phyloP scores from a whole-genome alignment of 1,140 invertebrate species.

The Akabosia matsudoensis region DNA sequence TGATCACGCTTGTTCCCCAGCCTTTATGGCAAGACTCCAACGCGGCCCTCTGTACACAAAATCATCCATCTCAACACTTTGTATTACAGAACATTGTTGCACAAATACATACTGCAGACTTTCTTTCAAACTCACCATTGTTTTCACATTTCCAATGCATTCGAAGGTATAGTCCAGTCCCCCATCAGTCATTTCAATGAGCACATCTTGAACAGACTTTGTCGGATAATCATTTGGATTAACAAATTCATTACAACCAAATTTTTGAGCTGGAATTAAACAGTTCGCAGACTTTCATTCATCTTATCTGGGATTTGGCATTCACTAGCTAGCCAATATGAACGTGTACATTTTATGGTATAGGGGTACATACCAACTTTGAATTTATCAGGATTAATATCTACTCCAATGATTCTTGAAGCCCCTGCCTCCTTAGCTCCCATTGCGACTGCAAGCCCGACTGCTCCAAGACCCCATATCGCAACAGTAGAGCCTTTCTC shows the following conservation, averaged over 20 bases:
- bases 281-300: background rate
- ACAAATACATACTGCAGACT: no score
- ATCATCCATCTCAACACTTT: no score
- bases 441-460: constrained; percentile 89
- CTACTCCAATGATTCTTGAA: constrained; percentile 87
- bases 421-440: constrained; percentile 89
- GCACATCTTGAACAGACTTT: constrained; percentile 79
- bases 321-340: background rate
- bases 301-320: background rate
- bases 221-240: constrained; percentile 82
- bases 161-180: constrained; percentile 98
- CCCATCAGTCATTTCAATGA: constrained; percentile 90
- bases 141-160: constrained; percentile 94
- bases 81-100: no score
- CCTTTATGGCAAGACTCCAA: constrained; percentile 96
- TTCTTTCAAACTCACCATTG: constrained; percentile 66
- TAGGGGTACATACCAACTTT: constrained; percentile 61
- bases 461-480: constrained; percentile 91
- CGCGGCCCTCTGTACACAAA: constrained; percentile 66
- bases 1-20: constrained; percentile 95
- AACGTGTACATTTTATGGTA: no score
- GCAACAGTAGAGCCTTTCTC: constrained; percentile 80
- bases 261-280: constrained; percentile 66
- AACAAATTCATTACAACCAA: constrained; percentile 87
- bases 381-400: constrained; percentile 87